Conservation (phyloP, 1,140 invertebrate genomes). For the Diorhabda carinulata region DNA sequence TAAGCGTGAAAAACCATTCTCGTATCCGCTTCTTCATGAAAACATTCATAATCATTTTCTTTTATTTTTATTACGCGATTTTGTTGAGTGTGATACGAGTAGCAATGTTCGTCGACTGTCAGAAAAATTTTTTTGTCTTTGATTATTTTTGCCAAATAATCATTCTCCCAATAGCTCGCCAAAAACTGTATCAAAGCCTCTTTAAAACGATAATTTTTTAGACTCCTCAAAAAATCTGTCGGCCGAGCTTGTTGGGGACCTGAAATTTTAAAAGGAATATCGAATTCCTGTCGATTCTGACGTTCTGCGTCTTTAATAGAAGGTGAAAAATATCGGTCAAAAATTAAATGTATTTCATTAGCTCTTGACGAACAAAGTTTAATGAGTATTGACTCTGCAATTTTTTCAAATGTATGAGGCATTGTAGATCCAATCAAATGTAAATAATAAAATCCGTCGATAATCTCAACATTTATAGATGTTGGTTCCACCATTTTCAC, state of each 20-base stretch:
- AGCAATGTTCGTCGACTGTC: constrained; percentile 24
- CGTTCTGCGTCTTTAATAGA: no score
- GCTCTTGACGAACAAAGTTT: no score
- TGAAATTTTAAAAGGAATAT: background rate
- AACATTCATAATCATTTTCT: constrained; percentile 32
- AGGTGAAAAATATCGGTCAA: no score
- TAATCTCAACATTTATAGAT: constrained; percentile 13
- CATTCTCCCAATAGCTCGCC: constrained; percentile 1
- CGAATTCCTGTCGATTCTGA: no score
- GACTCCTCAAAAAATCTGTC: background rate
- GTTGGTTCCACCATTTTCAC: constrained; percentile 6
- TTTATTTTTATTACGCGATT: constrained; percentile 24
- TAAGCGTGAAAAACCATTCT: constrained; percentile 33
- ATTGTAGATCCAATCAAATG: constrained; percentile 15
- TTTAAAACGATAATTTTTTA: constrained; percentile 10
- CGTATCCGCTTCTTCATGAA: constrained; percentile 37
- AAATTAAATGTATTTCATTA: no score
- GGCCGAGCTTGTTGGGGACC: constrained; percentile 1
- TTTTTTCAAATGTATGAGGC: constrained; percentile 19
- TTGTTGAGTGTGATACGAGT: background rate
- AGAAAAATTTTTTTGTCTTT: constrained; percentile 35
- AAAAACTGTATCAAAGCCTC: constrained; percentile 5
- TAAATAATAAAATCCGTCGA: constrained; percentile 12
- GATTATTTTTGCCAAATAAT: constrained; percentile 31
- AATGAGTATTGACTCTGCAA: constrained; percentile 17